phyloP scores from a whole-genome alignment of 1,140 invertebrate species.

The Amphibalanus amphitrite region DNA sequence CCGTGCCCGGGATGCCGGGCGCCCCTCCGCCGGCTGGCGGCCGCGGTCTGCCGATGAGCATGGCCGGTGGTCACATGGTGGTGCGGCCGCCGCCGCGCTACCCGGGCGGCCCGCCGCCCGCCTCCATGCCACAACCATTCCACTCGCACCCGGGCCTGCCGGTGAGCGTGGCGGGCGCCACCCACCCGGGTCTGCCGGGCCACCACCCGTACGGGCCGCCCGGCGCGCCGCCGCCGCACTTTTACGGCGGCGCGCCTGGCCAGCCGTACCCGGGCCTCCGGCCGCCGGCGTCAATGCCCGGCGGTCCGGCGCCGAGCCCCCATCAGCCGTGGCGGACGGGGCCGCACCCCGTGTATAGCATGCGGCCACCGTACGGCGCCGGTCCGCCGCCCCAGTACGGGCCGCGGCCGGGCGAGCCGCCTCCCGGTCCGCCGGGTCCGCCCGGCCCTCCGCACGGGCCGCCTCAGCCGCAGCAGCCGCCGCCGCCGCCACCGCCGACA shows the following conservation, averaged over 20 bases:
- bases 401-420: not conserved
- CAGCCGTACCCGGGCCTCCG: not conserved
- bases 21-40: too few relatives aligned
- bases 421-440: too few relatives aligned
- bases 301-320: not conserved
- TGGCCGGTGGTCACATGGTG: not conserved
- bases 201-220: not conserved
- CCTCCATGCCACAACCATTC: not conserved
- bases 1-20: too few relatives aligned
- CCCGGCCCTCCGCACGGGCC: too few relatives aligned
- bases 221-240: not conserved
- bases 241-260: not conserved
- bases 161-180: too few relatives aligned
- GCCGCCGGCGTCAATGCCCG: not conserved
- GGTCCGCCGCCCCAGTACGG: not conserved
- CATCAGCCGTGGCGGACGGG: not conserved
- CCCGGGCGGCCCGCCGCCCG: too few relatives aligned
- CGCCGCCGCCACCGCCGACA: too few relatives aligned
- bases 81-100: not conserved
- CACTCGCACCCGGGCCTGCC: not conserved
- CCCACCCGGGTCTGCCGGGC: too few relatives aligned
- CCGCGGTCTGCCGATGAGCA: not conserved
- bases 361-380: not conserved
- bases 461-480: too few relatives aligned
- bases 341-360: not conserved